Percentiles rank a stretch among this genome's conserved stretches.
These are phyloP conservation scores for Branchipolynoe longqiensis DNA, from an alignment of 2,888 invertebrate species.

Conservation along the genomic window DNA sequence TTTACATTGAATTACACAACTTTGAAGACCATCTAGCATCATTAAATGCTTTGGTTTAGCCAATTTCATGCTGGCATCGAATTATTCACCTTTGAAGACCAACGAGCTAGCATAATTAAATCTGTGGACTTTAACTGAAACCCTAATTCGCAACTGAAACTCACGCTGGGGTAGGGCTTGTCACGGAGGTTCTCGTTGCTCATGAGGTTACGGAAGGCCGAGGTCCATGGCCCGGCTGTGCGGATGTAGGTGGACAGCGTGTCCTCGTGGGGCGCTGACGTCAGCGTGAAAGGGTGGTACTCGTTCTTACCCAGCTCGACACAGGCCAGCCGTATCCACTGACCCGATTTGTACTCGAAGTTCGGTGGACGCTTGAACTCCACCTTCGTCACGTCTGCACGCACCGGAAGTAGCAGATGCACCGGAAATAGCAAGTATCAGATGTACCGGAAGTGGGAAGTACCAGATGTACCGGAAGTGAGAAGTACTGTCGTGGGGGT, in stretches of 20 bases:
- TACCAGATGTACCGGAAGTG: no score
- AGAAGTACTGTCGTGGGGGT: no score
- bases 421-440: no score
- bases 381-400: slow-evolving; percentile 85
- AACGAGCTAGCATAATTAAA: no score
- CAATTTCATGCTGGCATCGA: neutral
- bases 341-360: slow-evolving; percentile 86
- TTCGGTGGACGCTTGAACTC: slow-evolving; percentile 85
- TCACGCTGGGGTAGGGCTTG: slow-evolving; percentile 79
- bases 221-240: slow-evolving; percentile 81
- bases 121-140: neutral
- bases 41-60: no score
- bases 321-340: slow-evolving; percentile 86
- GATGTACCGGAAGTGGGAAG: no score
- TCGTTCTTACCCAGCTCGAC: slow-evolving; percentile 83
- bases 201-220: slow-evolving; percentile 78
- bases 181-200: slow-evolving; percentile 74
- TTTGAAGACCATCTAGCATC: no score
- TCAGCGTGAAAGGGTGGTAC: slow-evolving; percentile 81
- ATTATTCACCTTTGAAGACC: neutral
- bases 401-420: no score
- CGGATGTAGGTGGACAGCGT: slow-evolving; percentile 79
- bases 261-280: slow-evolving; percentile 82
- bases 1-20: no score
- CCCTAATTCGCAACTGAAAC: neutral